Evolutionary conservation across 2,113 vertebrate species (phyloP), one percentile per base, ranked within the genome.

Genomic region (Cephalophus harveyi): DNA sequence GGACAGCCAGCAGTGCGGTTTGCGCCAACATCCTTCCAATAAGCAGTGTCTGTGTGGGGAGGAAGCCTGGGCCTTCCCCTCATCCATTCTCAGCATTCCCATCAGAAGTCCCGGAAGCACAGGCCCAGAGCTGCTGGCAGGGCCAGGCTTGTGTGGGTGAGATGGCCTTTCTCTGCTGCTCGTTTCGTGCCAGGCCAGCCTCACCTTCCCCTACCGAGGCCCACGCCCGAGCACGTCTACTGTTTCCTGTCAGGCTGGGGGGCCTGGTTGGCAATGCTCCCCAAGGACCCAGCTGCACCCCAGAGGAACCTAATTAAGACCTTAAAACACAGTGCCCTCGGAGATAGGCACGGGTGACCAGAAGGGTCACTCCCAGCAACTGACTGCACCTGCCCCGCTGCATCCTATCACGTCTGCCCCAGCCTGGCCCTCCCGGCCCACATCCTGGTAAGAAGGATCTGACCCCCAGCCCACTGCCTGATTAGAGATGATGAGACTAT

Each of bases 11-110:
- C 82, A 97, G 74, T 90, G 95, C 60, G 92, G 95, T 97, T 94
- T 97, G 84, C 84, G 83, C 97, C 97, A 98, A 28, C 97, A 97
- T 95, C 97, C 98, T 98, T 98, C 97, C 98, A 98, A 98, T 98
- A 98, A 98, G 97, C 96, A 90, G 94, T 79, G 74, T 97, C 97
- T 98, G 97, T 82, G 92, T 92, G 89, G 91, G 62, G 97, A 98
- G 98, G 97, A 97, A 96, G 97, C 96, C 96, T 95, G 84, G 86
- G 89, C 95, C 93, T 86, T 98, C 96, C 97, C 95, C 98, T 95
- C 91, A 95, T 54, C 96, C 93, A 50, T 97, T 97, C 96, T 97
- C 97, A 97, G 97, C 95, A 97, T 98, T 97, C 97, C 97, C 93
- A 97, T 96, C 92, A 97, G 95, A 97, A 71, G 96, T 95, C 89